These are phyloP conservation scores for Pachymerium ferrugineum DNA, from an alignment of 2,888 invertebrate genomes.

Conservation along the genomic window DNA sequence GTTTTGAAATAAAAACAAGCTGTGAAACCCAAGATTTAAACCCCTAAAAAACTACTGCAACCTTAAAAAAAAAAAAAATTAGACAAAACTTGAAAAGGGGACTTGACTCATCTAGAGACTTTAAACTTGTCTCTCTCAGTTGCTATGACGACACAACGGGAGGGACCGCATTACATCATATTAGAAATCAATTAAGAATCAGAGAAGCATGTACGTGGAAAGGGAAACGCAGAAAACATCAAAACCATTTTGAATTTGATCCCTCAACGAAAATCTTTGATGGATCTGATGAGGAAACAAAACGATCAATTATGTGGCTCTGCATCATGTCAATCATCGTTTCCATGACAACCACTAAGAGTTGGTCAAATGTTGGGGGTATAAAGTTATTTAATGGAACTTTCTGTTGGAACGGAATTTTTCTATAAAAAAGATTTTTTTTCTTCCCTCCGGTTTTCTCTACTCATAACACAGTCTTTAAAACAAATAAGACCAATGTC, in stretches of 20 bases:
- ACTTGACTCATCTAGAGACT: too few species aligned
- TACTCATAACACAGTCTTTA: too few species aligned
- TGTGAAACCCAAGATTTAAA: too few species aligned
- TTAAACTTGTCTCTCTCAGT: not conserved
- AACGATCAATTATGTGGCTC: not conserved
- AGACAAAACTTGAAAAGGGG: too few species aligned
- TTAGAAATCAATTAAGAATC: not conserved
- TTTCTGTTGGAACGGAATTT: too few species aligned
- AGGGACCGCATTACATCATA: not conserved
- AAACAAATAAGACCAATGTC: too few species aligned
- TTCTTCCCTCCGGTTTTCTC: too few species aligned
- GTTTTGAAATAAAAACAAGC: too few species aligned
- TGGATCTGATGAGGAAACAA: not conserved
- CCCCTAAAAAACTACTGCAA: too few species aligned
- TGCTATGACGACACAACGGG: not conserved
- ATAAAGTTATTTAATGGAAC: not conserved
- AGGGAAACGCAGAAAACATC: not conserved
- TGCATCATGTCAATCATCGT: not conserved
- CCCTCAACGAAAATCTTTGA: not conserved
- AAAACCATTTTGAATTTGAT: constrained; percentile 2
- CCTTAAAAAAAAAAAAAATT: too few species aligned
- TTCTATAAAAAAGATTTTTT: too few species aligned
- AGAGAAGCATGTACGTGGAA: not conserved
- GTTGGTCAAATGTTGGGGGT: not conserved
- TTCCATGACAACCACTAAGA: not conserved